These are phyloP conservation scores for Poeciliopsis infans DNA, from an alignment of 2,797 vertebrate genomes.

Conservation along the genomic window DNA sequence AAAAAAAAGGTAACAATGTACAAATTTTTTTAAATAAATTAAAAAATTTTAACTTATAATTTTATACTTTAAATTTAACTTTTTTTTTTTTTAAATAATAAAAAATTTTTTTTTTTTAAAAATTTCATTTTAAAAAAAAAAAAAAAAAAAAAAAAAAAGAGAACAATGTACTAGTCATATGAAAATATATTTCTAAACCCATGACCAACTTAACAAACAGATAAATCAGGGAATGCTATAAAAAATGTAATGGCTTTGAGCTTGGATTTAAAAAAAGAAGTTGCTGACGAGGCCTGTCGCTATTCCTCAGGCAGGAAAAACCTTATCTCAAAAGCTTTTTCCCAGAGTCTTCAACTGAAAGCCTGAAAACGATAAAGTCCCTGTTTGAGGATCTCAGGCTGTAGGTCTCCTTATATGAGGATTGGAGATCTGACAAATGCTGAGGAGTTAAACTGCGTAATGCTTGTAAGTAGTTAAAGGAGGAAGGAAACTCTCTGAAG, in stretches of 20 bases:
- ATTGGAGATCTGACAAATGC: not conserved
- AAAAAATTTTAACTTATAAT: no score
- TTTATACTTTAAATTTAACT: no score
- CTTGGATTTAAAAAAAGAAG: not conserved
- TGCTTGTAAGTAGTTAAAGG: not conserved
- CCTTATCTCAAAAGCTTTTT: slow-evolving; percentile 1
- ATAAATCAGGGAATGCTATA: not conserved
- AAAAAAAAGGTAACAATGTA: no score
- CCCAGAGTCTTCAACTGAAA: not conserved
- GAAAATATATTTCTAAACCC: not conserved
- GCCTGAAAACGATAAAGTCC: slow-evolving; percentile 7
- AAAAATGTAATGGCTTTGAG: not conserved
- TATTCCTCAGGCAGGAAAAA: not conserved
- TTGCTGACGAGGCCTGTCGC: not conserved
- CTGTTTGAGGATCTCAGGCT: slow-evolving; percentile 3
- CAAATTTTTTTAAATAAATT: no score
- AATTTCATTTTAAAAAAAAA: not conserved
- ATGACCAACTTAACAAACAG: not conserved
- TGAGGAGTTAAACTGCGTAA: not conserved
- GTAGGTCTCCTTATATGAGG: not conserved
- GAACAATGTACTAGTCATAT: not conserved
- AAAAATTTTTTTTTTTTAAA: no score
- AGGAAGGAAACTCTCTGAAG: not conserved
- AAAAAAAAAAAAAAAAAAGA: not conserved
- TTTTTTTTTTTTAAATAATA: no score